Evolutionary conservation across 2,888 invertebrate species (phyloP), one percentile per base, ranked within the genome.

Genomic region (Cerastis rubricosa): DNA sequence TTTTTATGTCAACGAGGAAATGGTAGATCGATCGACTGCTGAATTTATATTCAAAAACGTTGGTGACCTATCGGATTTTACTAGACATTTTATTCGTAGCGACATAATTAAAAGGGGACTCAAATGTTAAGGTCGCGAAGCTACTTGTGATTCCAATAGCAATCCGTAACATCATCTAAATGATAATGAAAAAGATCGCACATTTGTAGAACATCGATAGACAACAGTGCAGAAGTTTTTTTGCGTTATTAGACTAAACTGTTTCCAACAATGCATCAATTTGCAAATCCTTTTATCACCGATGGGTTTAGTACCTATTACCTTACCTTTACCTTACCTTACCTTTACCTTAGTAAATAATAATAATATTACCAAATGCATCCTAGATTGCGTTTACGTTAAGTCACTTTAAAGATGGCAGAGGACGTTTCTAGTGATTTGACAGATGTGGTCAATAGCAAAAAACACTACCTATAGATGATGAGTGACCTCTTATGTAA

Each of bases 61-160:
- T 47, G 61, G 63, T 85, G 85, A 88, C 83, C 86, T 86, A 84
- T 85, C 51, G 74, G 71, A 74, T 72, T 83, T 81, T 86, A 81
- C 82, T 73, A 81, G 45, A 81, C 71, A 75, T 81, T 74, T 73
- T 35, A 74, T 66, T 59, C 64, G 57, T 65, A 81, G 71, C 78
- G 81, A 83, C 83, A 83, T 84, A 74, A 90, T 88, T 87, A 86
- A 78, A 78, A 77, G 69, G 40, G 80, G 69, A 80, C 69, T 22
- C 64, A 88, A 88, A 90, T 87, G 84, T 89, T 88, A 90, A 88
- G 91, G 90, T 66, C 82, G 40, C 9, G 49, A 47, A 51, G 71
- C 65, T 72, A 73, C 70, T 87, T 83, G 47, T 63, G 65, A 89
- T 85, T 84, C 82, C 49, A 51, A 72, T 49, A 63, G 84, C 74